phyloP scores from a whole-genome alignment of 2,888 invertebrate genomes.

The Mythimna vitellina region DNA sequence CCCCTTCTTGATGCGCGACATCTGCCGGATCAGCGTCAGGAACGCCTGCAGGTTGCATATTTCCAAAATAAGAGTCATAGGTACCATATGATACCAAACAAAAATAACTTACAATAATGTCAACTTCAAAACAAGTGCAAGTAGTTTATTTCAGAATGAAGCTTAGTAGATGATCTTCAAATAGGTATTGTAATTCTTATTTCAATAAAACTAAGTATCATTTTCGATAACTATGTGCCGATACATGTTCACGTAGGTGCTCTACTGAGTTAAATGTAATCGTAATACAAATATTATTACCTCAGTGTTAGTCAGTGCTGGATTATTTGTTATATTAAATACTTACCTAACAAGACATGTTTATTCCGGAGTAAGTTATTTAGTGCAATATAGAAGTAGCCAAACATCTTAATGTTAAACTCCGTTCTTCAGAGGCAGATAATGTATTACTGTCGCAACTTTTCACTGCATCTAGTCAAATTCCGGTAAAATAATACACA shows the following conservation, averaged over 20 bases:
- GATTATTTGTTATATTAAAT: constrained; percentile 13
- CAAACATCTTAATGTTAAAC: background rate
- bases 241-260: constrained; percentile 33
- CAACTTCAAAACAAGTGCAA: background rate
- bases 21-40: constrained; percentile 82
- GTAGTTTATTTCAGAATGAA: background rate
- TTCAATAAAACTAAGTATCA: background rate
- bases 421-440: background rate
- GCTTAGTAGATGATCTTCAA: background rate
- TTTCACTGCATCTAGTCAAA: background rate
- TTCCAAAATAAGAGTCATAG: background rate
- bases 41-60: constrained; percentile 77
- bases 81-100: background rate
- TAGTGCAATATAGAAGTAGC: background rate
- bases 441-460: background rate
- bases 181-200: background rate
- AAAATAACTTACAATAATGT: background rate
- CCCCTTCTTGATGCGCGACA: constrained; percentile 82
- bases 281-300: background rate
- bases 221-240: background rate
- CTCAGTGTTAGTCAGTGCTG: constrained; percentile 24
- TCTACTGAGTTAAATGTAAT: constrained; percentile 6
- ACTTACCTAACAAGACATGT: constrained; percentile 40
- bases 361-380: background rate
- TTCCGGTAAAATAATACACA: constrained; percentile 66